Conservation (phyloP, 2,113 vertebrate genomes). For the Erythrocercus mccallii region DNA sequence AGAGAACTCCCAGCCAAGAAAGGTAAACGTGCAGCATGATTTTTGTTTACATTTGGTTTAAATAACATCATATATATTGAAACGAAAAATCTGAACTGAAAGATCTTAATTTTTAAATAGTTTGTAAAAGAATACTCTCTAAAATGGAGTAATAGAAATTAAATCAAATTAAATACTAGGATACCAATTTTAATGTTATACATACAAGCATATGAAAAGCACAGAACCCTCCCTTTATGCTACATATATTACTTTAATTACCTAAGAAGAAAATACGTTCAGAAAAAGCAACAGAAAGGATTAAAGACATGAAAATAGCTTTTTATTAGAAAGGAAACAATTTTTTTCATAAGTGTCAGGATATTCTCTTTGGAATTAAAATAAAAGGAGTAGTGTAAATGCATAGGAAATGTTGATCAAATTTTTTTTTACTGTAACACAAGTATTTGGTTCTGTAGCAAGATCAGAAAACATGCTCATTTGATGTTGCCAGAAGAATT, state of each 20-base stretch:
- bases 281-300: neutral
- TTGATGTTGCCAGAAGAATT: neutral
- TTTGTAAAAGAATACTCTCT: neutral
- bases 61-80: neutral
- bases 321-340: neutral
- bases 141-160: neutral
- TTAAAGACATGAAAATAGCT: neutral
- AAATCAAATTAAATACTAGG: neutral
- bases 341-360: neutral
- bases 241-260: neutral
- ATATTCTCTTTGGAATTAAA: neutral
- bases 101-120: neutral
- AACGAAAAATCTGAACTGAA: neutral
- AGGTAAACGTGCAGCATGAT: neutral
- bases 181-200: neutral
- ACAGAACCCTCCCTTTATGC: neutral
- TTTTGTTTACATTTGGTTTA: neutral
- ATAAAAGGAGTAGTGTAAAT: neutral
- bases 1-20: neutral
- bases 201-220: rapidly evolving
- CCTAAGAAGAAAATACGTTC: neutral
- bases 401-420: neutral
- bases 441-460: neutral
- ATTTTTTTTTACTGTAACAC: neutral
- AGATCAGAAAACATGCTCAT: neutral